Evolutionary conservation across 2,797 vertebrate species (phyloP).

Genomic region (Distichodus sexfasciatus): DNA sequence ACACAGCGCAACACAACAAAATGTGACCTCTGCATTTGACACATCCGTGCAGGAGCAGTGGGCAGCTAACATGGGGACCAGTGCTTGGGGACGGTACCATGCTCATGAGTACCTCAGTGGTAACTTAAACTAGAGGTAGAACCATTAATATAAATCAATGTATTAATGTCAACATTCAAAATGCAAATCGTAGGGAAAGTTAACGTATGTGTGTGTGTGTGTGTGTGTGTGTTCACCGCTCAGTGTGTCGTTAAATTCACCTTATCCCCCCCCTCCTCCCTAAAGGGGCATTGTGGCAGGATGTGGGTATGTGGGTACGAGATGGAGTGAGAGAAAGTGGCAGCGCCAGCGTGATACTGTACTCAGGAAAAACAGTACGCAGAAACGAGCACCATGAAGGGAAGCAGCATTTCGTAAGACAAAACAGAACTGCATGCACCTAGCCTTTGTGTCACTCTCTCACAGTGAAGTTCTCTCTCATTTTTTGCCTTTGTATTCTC

Average conservation of each 20-base stretch:
- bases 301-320: conserved; percentile 65
- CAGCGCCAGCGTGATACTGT: conserved; percentile 59
- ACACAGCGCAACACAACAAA: too few relatives aligned
- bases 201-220: not conserved
- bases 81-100: too few relatives aligned
- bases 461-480: not conserved
- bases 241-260: conserved; percentile 14
- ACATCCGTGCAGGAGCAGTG: too few relatives aligned
- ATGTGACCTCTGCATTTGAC: too few relatives aligned
- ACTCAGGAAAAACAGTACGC: conserved; percentile 62
- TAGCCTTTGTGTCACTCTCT: conserved; percentile 16
- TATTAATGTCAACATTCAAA: too few relatives aligned
- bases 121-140: too few relatives aligned
- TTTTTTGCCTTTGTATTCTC: not conserved
- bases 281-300: conserved; percentile 66
- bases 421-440: conserved; percentile 2
- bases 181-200: too few relatives aligned
- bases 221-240: not conserved
- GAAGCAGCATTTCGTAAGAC: conserved; percentile 57
- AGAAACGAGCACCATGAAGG: conserved; percentile 55
- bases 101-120: too few relatives aligned
- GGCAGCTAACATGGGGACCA: too few relatives aligned
- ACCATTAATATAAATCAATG: too few relatives aligned
- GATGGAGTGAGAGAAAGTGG: conserved; percentile 51
- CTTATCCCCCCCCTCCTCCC: conserved; percentile 33